Conservation (phyloP, 2,797 vertebrate genomes). For the Synaphobranchus kaupii region DNA sequence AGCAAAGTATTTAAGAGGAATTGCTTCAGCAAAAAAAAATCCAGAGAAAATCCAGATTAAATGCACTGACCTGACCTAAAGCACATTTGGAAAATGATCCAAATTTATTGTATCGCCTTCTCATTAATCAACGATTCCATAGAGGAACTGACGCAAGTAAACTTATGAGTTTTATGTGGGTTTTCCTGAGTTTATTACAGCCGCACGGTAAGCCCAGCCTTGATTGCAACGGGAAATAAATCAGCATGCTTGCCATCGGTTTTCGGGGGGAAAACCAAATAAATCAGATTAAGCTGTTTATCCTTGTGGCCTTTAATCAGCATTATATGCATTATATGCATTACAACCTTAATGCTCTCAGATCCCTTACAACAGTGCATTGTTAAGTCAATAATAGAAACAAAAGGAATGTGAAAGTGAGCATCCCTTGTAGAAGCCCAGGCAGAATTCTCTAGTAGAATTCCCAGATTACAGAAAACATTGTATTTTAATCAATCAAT, state of each 20-base stretch:
- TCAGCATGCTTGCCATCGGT: background rate
- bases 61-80: background rate
- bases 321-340: background rate
- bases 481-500: too few relatives aligned
- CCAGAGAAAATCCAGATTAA: background rate
- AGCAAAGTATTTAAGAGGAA: background rate
- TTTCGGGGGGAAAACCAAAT: background rate
- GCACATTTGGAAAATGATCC: background rate
- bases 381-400: background rate
- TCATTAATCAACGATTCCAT: conserved; percentile 1
- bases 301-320: background rate
- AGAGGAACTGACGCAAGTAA: background rate
- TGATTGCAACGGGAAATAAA: conserved; percentile 9
- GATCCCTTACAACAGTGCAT: background rate
- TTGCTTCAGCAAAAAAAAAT: background rate
- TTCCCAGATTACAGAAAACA: too few relatives aligned
- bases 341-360: background rate
- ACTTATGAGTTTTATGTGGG: background rate
- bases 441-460: background rate
- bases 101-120: background rate
- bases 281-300: background rate
- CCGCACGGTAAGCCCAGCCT: background rate
- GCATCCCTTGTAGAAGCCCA: background rate
- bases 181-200: background rate
- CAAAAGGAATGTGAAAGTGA: background rate